phyloP scores from a whole-genome alignment of 2,888 invertebrate genomes.

The Vesta saturnalis region DNA sequence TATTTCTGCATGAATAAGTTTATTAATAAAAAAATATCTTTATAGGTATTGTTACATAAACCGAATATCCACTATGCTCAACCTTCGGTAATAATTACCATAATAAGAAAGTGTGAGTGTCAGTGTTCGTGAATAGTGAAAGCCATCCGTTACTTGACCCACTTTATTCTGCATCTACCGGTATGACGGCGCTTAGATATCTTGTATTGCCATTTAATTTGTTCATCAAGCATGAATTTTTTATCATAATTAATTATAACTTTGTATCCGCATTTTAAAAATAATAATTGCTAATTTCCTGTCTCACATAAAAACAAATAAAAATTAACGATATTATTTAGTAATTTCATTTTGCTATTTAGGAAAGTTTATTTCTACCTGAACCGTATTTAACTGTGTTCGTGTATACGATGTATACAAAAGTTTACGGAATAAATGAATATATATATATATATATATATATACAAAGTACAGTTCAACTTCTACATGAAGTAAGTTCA shows the following conservation, averaged over 20 bases:
- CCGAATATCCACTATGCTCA: conserved; percentile 19
- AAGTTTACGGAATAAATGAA: too few relatives aligned
- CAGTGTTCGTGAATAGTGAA: conserved; percentile 37
- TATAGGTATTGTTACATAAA: conserved; percentile 18
- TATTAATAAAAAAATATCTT: too few relatives aligned
- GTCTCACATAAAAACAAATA: neutral
- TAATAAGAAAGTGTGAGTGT: conserved; percentile 37
- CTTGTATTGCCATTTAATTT: conserved; percentile 19
- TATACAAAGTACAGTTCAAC: too few relatives aligned
- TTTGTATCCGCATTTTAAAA: conserved; percentile 21
- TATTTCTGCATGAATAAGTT: too few relatives aligned
- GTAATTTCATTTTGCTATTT: too few relatives aligned
- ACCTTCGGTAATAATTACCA: conserved; percentile 23
- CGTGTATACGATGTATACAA: too few relatives aligned
- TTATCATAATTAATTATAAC: conserved; percentile 3
- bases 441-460: too few relatives aligned
- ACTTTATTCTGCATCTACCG: conserved; percentile 26
- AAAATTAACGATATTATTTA: too few relatives aligned
- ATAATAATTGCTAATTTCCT: too few relatives aligned
- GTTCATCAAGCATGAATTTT: conserved; percentile 12
- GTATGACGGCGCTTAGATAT: conserved; percentile 30
- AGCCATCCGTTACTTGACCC: conserved; percentile 35
- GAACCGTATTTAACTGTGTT: too few relatives aligned
- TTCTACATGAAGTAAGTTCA: too few relatives aligned
- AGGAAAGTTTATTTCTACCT: too few relatives aligned